phyloP scores from a whole-genome alignment of 1,140 invertebrate species.

The Acromyrmex charruanus region DNA sequence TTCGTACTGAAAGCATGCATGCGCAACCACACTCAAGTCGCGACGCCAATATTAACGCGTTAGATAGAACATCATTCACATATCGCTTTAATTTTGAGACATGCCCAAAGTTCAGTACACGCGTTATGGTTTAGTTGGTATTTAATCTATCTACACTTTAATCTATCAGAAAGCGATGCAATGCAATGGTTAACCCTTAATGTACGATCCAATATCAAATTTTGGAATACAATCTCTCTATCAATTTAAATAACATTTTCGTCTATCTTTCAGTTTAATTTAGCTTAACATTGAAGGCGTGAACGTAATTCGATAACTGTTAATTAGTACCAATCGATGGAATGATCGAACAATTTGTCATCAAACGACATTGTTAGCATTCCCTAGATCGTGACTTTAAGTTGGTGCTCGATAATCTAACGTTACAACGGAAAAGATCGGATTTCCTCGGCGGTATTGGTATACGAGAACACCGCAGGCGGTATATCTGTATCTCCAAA shows the following conservation, averaged over 20 bases:
- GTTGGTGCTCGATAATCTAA: neutral
- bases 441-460: conserved; percentile 6
- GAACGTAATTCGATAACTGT: neutral
- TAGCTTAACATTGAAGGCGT: neutral
- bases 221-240: neutral
- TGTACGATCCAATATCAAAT: neutral
- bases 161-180: neutral
- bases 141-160: too few species aligned
- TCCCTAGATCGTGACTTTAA: neutral
- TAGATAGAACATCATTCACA: neutral
- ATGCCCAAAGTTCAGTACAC: neutral
- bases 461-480: conserved; percentile 13
- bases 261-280: neutral
- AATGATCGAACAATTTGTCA: neutral
- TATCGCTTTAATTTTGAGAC: neutral
- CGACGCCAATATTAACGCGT: neutral
- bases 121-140: neutral
- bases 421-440: neutral
- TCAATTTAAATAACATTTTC: neutral
- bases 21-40: neutral
- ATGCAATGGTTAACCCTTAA: neutral
- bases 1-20: conserved; percentile 12
- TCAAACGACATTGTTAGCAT: neutral
- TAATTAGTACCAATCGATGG: neutral
- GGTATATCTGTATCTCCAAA: conserved; percentile 84